Conservation (phyloP, 2,888 invertebrate genomes). For the Therioaphis trifolii region DNA sequence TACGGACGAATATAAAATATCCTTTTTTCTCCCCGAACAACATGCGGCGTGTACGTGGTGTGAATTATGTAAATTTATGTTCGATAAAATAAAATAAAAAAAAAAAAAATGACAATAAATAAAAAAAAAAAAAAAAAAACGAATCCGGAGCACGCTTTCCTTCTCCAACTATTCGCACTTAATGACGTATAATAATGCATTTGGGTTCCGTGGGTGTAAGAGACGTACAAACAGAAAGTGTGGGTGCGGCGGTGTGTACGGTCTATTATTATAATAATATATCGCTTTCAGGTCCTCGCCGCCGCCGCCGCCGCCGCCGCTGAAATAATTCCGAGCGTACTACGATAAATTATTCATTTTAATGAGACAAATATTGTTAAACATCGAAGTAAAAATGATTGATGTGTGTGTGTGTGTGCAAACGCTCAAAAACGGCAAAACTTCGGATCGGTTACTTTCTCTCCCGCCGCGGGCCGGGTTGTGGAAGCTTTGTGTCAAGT, state of each 20-base stretch:
- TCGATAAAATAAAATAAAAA: no score
- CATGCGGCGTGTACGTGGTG: no score
- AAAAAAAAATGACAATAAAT: background rate
- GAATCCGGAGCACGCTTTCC: background rate
- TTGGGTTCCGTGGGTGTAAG: conserved; percentile 29
- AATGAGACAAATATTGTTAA: conserved; percentile 31
- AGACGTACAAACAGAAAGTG: conserved; percentile 40
- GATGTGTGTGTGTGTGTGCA: conserved; percentile 46
- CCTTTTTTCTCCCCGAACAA: no score
- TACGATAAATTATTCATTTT: background rate
- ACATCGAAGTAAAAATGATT: conserved; percentile 34
- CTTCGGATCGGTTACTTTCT: conserved; percentile 26
- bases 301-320: background rate
- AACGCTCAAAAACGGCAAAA: background rate
- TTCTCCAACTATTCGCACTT: no score
- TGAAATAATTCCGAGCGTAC: background rate
- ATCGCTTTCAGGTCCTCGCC: conserved; percentile 25
- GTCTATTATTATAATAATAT: no score
- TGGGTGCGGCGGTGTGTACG: conserved; percentile 43
- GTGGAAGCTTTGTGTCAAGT: conserved; percentile 39
- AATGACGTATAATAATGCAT: no score
- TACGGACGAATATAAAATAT: no score
- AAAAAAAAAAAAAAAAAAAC: background rate
- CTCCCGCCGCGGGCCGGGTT: conserved; percentile 32
- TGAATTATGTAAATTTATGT: no score